Evolutionary conservation across 2,797 vertebrate species (phyloP).

Genomic region (Clarias fuscus): DNA sequence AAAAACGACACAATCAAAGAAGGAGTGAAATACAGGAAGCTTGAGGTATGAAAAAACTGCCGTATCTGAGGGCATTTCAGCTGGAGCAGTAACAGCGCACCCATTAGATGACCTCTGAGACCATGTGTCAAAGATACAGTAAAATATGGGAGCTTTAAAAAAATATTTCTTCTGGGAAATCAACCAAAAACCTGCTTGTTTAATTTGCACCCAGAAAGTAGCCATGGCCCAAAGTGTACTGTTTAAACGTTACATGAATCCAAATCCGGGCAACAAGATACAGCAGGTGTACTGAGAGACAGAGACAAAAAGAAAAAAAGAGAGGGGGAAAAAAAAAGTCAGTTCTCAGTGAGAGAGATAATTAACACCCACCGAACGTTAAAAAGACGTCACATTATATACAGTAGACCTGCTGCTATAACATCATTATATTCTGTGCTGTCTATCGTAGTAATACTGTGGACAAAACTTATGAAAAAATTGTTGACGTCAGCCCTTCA

Average conservation of each 20-base stretch:
- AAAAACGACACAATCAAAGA: too few species aligned
- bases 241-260: neutral
- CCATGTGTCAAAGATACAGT: too few species aligned
- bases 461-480: neutral
- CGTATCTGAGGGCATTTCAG: too few species aligned
- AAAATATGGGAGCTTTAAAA: too few species aligned
- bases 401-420: neutral
- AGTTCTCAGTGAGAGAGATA: neutral
- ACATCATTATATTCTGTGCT: neutral
- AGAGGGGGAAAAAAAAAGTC: neutral
- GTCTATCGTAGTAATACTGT: neutral
- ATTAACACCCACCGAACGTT: neutral
- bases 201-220: neutral
- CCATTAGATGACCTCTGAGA: too few species aligned
- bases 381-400: neutral
- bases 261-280: neutral
- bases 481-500: neutral
- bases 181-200: neutral
- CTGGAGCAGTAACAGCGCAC: too few species aligned
- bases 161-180: conserved; percentile 12
- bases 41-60: too few species aligned
- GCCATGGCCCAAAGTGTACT: neutral
- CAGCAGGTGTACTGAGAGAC: neutral
- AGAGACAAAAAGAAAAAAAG: neutral
- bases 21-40: too few species aligned